Percentiles rank a stretch among this genome's conserved stretches.
phyloP scores from a whole-genome alignment of 2,113 vertebrate genomes.

The Sylvietta virens region DNA sequence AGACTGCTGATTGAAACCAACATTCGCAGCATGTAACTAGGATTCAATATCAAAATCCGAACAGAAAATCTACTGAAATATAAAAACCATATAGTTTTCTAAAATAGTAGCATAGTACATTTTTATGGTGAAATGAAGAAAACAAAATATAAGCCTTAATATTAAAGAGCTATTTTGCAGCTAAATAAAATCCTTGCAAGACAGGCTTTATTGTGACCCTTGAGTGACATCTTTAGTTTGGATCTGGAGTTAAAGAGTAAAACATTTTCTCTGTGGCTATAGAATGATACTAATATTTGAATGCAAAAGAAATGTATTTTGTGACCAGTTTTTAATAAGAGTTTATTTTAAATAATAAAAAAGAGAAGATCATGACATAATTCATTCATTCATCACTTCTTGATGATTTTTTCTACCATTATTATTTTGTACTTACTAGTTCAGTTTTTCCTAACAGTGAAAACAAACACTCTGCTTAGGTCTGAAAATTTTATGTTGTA shows the following conservation, averaged over 20 bases:
- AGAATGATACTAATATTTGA: not conserved
- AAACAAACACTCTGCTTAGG: not conserved
- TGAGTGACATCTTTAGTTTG: not conserved
- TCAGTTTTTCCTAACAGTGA: not conserved
- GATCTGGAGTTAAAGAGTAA: not conserved
- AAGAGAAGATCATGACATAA: not conserved
- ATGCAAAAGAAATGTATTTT: not conserved
- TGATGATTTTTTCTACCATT: fast-evolving
- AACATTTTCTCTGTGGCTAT: not conserved
- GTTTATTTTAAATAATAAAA: not conserved
- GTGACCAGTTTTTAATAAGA: not conserved
- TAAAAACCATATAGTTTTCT: fast-evolving
- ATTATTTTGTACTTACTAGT: not conserved
- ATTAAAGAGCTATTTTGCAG: not conserved
- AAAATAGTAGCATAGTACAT: not conserved
- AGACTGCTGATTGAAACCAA: not conserved
- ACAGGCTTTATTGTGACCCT: not conserved
- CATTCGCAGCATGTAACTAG: not conserved
- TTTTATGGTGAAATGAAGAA: not conserved
- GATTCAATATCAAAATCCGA: not conserved
- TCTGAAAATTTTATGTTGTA: not conserved
- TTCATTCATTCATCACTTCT: not conserved
- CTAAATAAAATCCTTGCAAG: not conserved
- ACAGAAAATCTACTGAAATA: not conserved
- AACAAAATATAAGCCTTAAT: not conserved